Percentiles rank a stretch among this genome's conserved stretches.
phyloP scores from a whole-genome alignment of 1,140 invertebrate genomes.

The Ladona fulva region DNA sequence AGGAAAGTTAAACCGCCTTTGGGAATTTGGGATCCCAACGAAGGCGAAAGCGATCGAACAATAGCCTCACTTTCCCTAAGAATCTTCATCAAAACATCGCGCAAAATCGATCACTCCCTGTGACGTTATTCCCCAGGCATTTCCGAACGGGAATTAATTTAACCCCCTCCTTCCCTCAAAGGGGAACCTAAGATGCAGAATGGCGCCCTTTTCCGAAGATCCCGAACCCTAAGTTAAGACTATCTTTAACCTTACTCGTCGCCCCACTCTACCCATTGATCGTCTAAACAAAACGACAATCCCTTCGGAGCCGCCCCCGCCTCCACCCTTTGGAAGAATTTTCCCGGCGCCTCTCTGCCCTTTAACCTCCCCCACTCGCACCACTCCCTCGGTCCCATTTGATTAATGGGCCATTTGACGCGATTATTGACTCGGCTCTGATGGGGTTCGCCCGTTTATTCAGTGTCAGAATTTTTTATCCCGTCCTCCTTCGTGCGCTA shows the following conservation, averaged over 20 bases:
- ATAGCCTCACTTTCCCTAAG: neutral
- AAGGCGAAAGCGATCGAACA: too few relatives aligned
- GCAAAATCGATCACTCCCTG: neutral
- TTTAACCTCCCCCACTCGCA: neutral
- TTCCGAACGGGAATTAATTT: neutral
- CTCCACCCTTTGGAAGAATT: neutral
- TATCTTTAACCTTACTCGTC: too few relatives aligned
- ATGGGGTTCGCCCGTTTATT: slow-evolving; percentile 3
- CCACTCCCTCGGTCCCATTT: neutral
- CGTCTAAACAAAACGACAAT: too few relatives aligned
- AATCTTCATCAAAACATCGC: neutral
- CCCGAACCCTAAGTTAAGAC: neutral
- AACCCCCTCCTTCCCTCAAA: neutral
- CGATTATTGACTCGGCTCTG: neutral
- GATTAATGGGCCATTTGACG: slow-evolving; percentile 8
- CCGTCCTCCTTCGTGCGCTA: neutral
- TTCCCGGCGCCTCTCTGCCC: neutral
- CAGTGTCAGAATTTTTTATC: neutral
- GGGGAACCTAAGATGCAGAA: neutral
- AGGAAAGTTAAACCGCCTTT: too few relatives aligned
- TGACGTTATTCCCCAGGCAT: neutral
- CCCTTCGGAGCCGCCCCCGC: too few relatives aligned
- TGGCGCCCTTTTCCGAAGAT: neutral
- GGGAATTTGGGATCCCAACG: too few relatives aligned
- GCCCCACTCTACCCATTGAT: too few relatives aligned